phyloP scores from a whole-genome alignment of 2,888 invertebrate genomes.

The Macropis europaea region DNA sequence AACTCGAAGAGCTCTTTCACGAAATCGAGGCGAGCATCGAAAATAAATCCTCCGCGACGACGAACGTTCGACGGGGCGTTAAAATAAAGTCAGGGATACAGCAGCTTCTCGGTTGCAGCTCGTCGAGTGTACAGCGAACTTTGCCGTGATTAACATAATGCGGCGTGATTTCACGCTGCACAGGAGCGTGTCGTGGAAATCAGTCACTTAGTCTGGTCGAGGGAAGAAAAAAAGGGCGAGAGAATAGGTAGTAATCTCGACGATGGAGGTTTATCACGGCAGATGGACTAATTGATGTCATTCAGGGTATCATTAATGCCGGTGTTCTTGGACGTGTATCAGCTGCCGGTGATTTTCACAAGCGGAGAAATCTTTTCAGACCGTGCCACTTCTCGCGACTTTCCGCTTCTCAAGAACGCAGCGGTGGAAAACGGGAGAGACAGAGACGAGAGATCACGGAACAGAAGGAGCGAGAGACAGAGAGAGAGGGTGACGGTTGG shows the following conservation, averaged over 20 bases:
- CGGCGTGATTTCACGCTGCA: not conserved
- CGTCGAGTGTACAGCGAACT: conserved; percentile 11
- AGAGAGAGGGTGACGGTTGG: conserved; percentile 16
- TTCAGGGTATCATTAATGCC: conserved; percentile 70
- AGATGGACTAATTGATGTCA: conserved; percentile 78
- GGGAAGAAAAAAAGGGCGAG: conserved; percentile 28
- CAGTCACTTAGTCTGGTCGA: conserved; percentile 38
- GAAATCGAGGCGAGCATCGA: not conserved
- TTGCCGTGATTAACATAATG: conserved; percentile 16
- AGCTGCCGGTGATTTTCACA: conserved; percentile 59
- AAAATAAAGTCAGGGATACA: no score
- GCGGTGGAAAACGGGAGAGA: conserved; percentile 15
- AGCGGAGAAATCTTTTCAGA: conserved; percentile 71
- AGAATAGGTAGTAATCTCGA: conserved; percentile 50
- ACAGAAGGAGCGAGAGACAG: not conserved
- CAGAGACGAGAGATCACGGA: conserved; percentile 1
- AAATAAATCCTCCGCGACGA: not conserved
- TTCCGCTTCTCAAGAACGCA: conserved; percentile 58
- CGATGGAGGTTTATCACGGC: conserved; percentile 54
- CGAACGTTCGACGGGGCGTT: not conserved
- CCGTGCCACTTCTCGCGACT: conserved; percentile 65
- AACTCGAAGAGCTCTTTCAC: not conserved
- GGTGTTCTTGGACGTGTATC: conserved; percentile 61
- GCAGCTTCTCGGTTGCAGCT: not conserved
- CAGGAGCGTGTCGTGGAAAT: conserved; percentile 26